Conservation (phyloP, 1,140 invertebrate genomes). For the Papilio xuthus region DNA sequence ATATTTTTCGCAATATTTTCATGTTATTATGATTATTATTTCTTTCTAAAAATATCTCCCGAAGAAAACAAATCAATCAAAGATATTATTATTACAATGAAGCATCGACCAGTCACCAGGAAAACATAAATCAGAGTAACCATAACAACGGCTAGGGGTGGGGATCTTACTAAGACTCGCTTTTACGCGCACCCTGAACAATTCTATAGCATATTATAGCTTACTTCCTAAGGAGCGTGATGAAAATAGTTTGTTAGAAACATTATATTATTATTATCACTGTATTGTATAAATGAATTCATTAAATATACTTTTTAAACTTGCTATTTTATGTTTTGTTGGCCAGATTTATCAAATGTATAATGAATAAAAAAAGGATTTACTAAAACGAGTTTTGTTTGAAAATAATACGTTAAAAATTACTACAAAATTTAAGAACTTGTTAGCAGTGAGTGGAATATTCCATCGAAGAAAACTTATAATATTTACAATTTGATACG, state of each 20-base stretch:
- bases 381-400: too few relatives aligned
- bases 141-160: conserved; percentile 65
- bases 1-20: neutral
- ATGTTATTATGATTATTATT: neutral
- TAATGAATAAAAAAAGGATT: too few relatives aligned
- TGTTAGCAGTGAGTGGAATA: neutral
- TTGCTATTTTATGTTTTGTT: too few relatives aligned
- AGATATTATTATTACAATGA: conserved; percentile 2
- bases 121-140: conserved; percentile 65
- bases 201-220: conserved; percentile 61
- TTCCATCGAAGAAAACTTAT: neutral
- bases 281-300: too few relatives aligned
- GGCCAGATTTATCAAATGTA: too few relatives aligned
- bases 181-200: conserved; percentile 60
- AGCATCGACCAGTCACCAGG: conserved; percentile 55
- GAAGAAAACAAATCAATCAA: conserved; percentile 39
- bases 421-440: neutral
- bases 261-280: too few relatives aligned
- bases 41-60: conserved; percentile 32
- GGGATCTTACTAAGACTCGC: conserved; percentile 49
- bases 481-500: neutral
- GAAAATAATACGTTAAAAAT: neutral
- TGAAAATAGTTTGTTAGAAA: too few relatives aligned
- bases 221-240: conserved; percentile 43
- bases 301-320: too few relatives aligned